phyloP scores from a whole-genome alignment of 1,140 invertebrate species.

The Drosophila kikkawai region DNA sequence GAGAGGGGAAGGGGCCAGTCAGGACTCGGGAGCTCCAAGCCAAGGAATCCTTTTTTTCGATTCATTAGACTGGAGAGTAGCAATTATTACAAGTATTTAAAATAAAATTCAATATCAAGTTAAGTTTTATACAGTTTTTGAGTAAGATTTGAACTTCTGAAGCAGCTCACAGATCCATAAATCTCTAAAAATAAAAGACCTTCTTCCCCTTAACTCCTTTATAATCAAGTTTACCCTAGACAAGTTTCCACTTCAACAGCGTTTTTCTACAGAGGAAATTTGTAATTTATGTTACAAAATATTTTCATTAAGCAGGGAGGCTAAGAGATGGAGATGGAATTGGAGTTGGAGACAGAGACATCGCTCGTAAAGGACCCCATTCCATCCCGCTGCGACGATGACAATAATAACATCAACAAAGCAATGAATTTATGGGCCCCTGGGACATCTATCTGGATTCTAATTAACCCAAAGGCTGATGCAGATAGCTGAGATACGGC shows the following conservation, averaged over 20 bases:
- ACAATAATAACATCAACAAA: conserved; percentile 51
- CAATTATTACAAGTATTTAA: too few species aligned
- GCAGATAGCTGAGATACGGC: conserved; percentile 37
- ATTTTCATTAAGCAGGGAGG: conserved; percentile 54
- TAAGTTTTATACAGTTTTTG: neutral
- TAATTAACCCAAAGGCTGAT: conserved; percentile 62
- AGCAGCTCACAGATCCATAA: neutral
- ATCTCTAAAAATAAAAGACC: neutral
- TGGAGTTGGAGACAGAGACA: neutral
- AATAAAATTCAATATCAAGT: neutral
- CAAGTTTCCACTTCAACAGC: conserved; percentile 36
- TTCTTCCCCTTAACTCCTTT: neutral
- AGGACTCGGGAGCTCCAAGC: conserved; percentile 3
- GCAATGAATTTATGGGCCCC: conserved; percentile 54
- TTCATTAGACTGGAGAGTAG: neutral
- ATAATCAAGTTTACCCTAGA: neutral
- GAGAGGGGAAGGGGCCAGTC: neutral
- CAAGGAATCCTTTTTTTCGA: neutral
- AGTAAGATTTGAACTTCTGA: neutral
- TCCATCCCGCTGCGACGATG: conserved; percentile 46
- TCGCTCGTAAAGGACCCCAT: neutral
- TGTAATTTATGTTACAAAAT: conserved; percentile 76
- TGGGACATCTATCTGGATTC: conserved; percentile 42
- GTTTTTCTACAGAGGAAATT: conserved; percentile 42
- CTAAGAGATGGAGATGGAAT: neutral